Base-by-base conservation (phyloP, 2,113 vertebrate genomes). In the Delphinapterus leucas region DNA sequence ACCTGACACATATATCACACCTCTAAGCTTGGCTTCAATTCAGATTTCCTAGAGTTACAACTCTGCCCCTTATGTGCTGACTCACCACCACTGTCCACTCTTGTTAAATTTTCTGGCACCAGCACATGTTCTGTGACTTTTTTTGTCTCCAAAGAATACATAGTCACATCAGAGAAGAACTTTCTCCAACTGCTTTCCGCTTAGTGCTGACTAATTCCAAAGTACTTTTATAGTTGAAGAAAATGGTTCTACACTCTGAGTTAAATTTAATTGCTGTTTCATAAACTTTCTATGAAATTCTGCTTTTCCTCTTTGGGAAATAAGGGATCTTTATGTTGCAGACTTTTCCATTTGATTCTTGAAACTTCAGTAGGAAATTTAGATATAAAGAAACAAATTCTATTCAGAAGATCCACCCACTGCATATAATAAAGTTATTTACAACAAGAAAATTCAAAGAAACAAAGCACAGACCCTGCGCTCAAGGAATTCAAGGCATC, bases 21-120 rank as follows among this genome's bases (percentile, higher is more conserved):
- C 73, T 96, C 74, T 76, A 23, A 18, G 12, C 65, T 25, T 98
- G 98, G 96, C 97, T 88, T 68, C 1, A 8, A 33, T 97, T 96
- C 97, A 97, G 6, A 47, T 95, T 95, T 98, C 33, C 94, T 96
- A 63, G 93, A 97, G 80, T 53, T 73, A 79, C 26, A 94, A 28
- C 70, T 88, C 81, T 83, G 79, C 80, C 89, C 89, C 91, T 77
- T 47, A 95, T 90, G 96, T 97, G 65, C 68, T 92, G 58, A 26
- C 38, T 97, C 87, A 41, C 68, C 31, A 38, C 33, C n/a, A 10
- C 61, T n/a, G 44, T 91, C 36, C 36, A 9, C 36, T 88, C 89
- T 81, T 96, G 49, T 96, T 95, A 85, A 73, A 65, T 41, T 44
- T 97, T 95, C 77, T 98, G 96, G 89, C 47, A 53, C 23, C 9